phyloP scores from a whole-genome alignment of 1,140 invertebrate species.

The Dendrolimus kikuchii region DNA sequence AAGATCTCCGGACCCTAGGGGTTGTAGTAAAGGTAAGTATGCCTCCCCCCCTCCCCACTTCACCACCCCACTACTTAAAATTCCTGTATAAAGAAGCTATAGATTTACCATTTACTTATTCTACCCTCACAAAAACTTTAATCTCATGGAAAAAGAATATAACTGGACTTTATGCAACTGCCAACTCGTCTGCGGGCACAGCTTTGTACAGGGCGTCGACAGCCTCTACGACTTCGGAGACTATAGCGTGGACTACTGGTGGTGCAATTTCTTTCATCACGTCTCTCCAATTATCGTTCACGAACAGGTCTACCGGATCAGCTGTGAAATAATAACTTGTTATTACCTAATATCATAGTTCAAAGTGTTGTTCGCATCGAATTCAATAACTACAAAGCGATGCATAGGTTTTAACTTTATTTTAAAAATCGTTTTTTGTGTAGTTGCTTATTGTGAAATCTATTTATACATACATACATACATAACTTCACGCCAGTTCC shows the following conservation, averaged over 20 bases:
- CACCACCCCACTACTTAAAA: no score
- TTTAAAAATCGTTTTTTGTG: no score
- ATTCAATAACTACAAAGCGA: no score
- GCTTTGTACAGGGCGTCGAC: conserved; percentile 31
- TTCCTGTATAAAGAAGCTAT: no score
- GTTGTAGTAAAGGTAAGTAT: no score
- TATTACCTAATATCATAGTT: background rate
- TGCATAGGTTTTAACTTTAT: no score
- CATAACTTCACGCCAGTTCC: no score
- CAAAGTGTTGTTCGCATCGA: no score
- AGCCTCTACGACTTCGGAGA: conserved; percentile 20
- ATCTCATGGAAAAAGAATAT: conserved; percentile 3
- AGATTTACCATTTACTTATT: background rate
- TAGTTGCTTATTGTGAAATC: no score
- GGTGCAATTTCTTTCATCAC: conserved; percentile 47
- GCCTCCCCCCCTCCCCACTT: no score
- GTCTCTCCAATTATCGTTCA: conserved; percentile 51
- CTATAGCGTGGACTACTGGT: conserved; percentile 33
- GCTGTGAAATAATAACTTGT: conserved; percentile 25
- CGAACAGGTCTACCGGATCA: conserved; percentile 36
- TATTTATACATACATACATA: no score
- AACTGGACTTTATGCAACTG: conserved; percentile 10
- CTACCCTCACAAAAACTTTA: background rate
- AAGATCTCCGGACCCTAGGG: no score
- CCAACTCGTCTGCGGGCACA: conserved; percentile 28